These are phyloP conservation scores for Eurystomus glaucurus DNA, from an alignment of 2,797 vertebrate genomes.

Conservation along the genomic window DNA sequence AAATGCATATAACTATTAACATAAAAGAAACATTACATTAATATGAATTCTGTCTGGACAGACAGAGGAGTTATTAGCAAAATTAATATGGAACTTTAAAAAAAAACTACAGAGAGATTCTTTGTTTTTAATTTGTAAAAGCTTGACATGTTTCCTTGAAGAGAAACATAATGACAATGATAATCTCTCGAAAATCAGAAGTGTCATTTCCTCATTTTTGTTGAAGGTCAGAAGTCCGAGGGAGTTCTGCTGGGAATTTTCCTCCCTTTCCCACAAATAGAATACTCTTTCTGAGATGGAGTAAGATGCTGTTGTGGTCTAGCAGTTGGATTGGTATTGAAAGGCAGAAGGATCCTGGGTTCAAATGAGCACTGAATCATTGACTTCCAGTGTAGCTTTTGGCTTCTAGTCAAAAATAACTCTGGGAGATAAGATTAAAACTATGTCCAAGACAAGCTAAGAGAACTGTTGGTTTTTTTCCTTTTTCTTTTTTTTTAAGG, in stretches of 20 bases:
- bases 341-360: constrained; percentile 22
- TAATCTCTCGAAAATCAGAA: constrained; percentile 67
- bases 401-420: constrained; percentile 43
- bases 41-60: neutral
- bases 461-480: neutral
- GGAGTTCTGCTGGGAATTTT: constrained; percentile 75
- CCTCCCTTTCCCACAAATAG: constrained; percentile 67
- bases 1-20: neutral
- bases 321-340: neutral
- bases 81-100: neutral
- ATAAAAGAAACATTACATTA: neutral
- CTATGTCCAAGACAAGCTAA: neutral
- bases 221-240: constrained; percentile 67
- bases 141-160: constrained; percentile 37
- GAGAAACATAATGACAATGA: constrained; percentile 15
- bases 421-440: constrained; percentile 49
- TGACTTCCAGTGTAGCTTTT: constrained; percentile 37
- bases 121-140: neutral
- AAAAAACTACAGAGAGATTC: neutral
- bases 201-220: constrained; percentile 62
- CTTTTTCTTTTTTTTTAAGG: neutral
- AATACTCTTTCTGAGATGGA: neutral
- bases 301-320: constrained; percentile 21
- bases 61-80: neutral
- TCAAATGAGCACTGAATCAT: constrained; percentile 39